A percentile compares a stretch with the other conserved stretches of the same genome.
Conservation (phyloP, 2,888 invertebrate genomes). For the Cremastinae sp. region DNA sequence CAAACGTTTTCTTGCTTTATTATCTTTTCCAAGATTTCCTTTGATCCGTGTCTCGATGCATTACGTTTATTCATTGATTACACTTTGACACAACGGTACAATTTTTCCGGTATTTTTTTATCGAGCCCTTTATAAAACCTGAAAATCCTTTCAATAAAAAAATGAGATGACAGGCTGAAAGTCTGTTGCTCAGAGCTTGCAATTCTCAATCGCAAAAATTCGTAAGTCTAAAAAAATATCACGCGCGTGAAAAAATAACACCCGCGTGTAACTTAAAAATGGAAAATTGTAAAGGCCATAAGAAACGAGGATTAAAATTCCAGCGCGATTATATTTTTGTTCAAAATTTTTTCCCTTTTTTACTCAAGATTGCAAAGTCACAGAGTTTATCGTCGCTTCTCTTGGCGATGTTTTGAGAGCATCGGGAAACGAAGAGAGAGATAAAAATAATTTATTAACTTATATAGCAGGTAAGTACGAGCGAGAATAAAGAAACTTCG, state of each 20-base stretch:
- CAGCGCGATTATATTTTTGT: conserved; percentile 35
- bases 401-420: background rate
- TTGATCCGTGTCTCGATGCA: conserved; percentile 5
- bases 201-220: background rate
- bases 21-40: conserved; percentile 6
- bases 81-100: conserved; percentile 4
- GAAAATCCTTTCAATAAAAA: conserved; percentile 4
- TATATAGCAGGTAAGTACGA: conserved; percentile 45
- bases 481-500: conserved; percentile 53
- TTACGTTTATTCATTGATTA: conserved; percentile 6
- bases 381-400: conserved; percentile 46
- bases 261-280: too few species aligned
- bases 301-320: conserved; percentile 37
- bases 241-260: too few species aligned
- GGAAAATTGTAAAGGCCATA: background rate
- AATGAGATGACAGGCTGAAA: background rate
- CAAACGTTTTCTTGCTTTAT: conserved; percentile 11
- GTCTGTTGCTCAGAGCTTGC: background rate
- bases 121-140: too few species aligned
- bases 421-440: conserved; percentile 17
- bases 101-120: background rate
- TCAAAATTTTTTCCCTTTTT: background rate
- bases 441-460: conserved; percentile 64
- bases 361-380: conserved; percentile 46
- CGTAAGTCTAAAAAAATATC: background rate